These are phyloP conservation scores for Abramis brama DNA, from an alignment of 2,113 vertebrate genomes.

Conservation along the genomic window DNA sequence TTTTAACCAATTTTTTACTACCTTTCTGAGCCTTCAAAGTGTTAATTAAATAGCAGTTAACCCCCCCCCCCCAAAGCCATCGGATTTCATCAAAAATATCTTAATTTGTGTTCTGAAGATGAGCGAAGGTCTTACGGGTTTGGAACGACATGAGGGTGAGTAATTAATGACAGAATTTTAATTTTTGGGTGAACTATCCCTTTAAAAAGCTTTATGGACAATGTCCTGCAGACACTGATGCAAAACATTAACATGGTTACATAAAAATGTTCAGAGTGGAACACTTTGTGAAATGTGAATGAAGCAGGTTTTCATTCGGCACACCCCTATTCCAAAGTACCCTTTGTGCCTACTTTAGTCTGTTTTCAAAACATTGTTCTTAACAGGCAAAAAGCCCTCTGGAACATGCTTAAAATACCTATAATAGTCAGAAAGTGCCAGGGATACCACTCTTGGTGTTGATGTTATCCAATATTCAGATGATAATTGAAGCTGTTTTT, in stretches of 20 bases:
- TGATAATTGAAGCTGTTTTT: conserved; percentile 57
- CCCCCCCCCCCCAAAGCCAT: too few relatives aligned
- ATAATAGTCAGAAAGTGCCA: conserved; percentile 67
- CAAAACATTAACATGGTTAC: neutral
- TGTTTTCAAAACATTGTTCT: conserved; percentile 73
- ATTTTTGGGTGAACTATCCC: too few relatives aligned
- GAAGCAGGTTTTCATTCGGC: conserved; percentile 49
- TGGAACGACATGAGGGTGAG: too few relatives aligned
- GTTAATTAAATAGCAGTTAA: too few relatives aligned
- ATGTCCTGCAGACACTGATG: neutral
- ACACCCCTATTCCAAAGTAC: conserved; percentile 77
- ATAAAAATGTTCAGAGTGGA: neutral
- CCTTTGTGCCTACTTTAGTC: conserved; percentile 82
- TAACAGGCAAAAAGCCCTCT: conserved; percentile 65
- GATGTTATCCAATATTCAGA: conserved; percentile 48
- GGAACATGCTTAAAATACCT: conserved; percentile 53
- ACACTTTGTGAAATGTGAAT: conserved; percentile 18
- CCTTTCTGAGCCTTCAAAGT: too few relatives aligned
- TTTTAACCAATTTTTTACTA: too few relatives aligned
- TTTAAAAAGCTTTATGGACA: neutral
- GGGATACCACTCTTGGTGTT: conserved; percentile 55
- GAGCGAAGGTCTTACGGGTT: too few relatives aligned
- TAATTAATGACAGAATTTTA: too few relatives aligned
- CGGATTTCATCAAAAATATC: too few relatives aligned
- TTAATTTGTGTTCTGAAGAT: too few relatives aligned